Conservation (phyloP, 2,888 invertebrate genomes). For the Drosophila prolongata region DNA sequence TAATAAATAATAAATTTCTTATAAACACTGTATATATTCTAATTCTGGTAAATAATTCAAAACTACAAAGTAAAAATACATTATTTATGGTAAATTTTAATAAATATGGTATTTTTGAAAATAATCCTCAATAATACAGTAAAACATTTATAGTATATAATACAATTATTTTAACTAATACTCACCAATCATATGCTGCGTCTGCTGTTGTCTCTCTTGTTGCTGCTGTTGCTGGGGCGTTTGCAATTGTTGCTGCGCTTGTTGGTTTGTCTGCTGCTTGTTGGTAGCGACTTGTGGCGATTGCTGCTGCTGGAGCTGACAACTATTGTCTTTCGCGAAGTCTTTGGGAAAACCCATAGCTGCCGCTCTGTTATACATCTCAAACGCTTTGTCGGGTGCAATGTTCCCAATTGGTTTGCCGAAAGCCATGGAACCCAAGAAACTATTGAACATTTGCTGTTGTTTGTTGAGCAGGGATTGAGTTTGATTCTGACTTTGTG, state of each 20-base stretch:
- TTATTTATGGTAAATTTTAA: no score
- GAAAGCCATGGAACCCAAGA: slow-evolving; percentile 82
- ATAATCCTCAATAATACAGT: no score
- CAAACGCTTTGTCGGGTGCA: slow-evolving; percentile 83
- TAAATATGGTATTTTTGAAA: no score
- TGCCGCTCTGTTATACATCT: slow-evolving; percentile 84
- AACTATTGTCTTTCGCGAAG: slow-evolving; percentile 75
- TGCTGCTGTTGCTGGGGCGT: slow-evolving; percentile 45
- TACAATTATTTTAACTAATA: no score
- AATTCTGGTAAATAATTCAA: no score
- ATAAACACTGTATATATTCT: no score
- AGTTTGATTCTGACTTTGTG: slow-evolving; percentile 56
- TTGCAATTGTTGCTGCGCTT: slow-evolving; percentile 56
- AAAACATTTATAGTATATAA: no score
- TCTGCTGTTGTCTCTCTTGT: no score
- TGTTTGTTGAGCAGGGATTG: slow-evolving; percentile 74
- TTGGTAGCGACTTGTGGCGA: slow-evolving; percentile 45
- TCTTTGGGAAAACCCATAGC: slow-evolving; percentile 84
- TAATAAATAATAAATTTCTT: no score
- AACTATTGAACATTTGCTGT: slow-evolving; percentile 83
- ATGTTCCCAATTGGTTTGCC: slow-evolving; percentile 82
- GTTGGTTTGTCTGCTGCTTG: slow-evolving; percentile 54
- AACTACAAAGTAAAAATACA: no score
- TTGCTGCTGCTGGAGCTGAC: slow-evolving; percentile 67
- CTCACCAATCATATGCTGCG: no score